Evolutionary conservation across 2,797 vertebrate species (phyloP).

Genomic region (Octomys mimax): DNA sequence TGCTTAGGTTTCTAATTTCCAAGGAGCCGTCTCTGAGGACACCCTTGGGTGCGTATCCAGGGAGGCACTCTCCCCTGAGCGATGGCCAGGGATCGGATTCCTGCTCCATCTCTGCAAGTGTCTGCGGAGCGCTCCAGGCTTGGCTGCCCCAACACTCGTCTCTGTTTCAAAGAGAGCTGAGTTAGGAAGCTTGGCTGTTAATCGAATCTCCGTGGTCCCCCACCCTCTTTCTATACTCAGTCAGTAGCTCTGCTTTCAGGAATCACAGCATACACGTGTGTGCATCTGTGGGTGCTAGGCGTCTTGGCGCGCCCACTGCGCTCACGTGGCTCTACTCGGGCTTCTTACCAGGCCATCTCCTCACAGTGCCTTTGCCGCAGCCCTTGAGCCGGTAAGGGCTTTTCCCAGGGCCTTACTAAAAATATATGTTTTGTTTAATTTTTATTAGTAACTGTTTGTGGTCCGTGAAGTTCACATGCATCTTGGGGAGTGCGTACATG

Average conservation of each 20-base stretch:
- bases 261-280: neutral
- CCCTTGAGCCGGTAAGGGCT: neutral
- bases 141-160: neutral
- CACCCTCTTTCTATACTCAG: neutral
- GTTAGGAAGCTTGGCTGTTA: neutral
- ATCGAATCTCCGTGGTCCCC: neutral
- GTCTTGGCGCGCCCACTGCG: neutral
- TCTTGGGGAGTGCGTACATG: too few species aligned
- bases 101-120: neutral
- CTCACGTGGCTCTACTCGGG: neutral
- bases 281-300: neutral
- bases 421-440: neutral
- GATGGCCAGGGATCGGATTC: neutral
- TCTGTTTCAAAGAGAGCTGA: neutral
- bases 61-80: neutral
- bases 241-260: neutral
- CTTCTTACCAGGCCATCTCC: neutral
- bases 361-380: neutral
- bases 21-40: neutral
- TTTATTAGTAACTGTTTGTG: too few species aligned
- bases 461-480: too few species aligned
- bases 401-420: neutral
- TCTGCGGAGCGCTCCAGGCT: neutral
- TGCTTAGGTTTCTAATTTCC: neutral
- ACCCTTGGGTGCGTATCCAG: neutral